Evolutionary conservation across 1,140 invertebrate species (phyloP).

Genomic region (Goniozus legneri): DNA sequence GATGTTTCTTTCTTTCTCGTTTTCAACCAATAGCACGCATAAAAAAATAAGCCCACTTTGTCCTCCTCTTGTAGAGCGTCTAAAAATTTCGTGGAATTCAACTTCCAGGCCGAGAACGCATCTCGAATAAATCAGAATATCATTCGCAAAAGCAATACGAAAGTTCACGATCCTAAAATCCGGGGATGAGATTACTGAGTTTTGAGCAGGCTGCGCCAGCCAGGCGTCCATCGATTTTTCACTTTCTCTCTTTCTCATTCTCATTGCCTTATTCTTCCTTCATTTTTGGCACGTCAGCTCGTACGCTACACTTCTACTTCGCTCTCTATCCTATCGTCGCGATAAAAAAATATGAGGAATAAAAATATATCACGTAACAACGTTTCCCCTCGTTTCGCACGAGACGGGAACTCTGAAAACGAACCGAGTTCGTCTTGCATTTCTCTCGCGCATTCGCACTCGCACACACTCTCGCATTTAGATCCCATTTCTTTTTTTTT

Average conservation of each 20-base stretch:
- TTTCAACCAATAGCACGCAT: too few species aligned
- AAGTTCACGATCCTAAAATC: too few species aligned
- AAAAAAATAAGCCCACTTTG: constrained; percentile 11
- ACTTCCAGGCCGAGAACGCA: too few species aligned
- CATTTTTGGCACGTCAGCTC: constrained; percentile 31
- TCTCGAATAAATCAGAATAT: too few species aligned
- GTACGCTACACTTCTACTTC: constrained; percentile 17
- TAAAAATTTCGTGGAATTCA: too few species aligned
- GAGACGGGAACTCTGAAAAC: background rate
- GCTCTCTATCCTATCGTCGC: constrained; percentile 16
- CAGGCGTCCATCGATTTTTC: too few species aligned
- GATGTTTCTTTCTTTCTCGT: background rate
- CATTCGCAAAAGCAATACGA: too few species aligned
- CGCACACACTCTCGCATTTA: background rate
- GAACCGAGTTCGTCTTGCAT: constrained; percentile 6
- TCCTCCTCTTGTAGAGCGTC: too few species aligned
- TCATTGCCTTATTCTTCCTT: background rate
- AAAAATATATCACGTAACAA: constrained; percentile 37
- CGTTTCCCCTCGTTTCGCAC: constrained; percentile 2
- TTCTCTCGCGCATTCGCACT: constrained; percentile 2
- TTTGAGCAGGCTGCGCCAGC: too few species aligned
- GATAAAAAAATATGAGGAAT: constrained; percentile 35
- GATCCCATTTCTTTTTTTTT: background rate
- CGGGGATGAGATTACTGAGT: too few species aligned
- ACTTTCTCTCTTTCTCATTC: constrained; percentile 6